These are phyloP conservation scores for Trissolcus japonicus DNA, from an alignment of 2,888 invertebrate species.

Conservation along the genomic window DNA sequence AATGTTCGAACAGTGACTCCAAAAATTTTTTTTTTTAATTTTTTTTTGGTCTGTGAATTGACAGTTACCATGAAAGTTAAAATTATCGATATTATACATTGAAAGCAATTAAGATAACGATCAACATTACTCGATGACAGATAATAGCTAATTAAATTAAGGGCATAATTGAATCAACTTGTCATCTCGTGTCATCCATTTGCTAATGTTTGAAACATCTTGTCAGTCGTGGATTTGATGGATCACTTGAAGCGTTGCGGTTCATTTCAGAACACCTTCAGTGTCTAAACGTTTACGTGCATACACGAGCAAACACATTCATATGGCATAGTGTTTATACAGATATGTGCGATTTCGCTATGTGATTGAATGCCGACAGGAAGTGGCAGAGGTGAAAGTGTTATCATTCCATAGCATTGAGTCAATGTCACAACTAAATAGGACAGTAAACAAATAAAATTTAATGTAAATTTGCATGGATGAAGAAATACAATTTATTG, in stretches of 20 bases:
- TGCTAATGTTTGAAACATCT: conserved; percentile 9
- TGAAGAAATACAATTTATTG: not conserved
- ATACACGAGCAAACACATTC: conserved; percentile 6
- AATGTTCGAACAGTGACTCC: too few relatives aligned
- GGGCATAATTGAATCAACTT: not conserved
- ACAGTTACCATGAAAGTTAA: not conserved
- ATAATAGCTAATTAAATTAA: conserved; percentile 2
- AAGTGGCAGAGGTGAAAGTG: conserved; percentile 26
- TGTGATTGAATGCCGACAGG: conserved; percentile 20
- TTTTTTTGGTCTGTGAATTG: not conserved
- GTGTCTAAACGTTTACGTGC: conserved; percentile 17
- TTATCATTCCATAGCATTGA: conserved; percentile 18
- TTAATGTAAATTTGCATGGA: not conserved
- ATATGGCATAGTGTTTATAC: conserved; percentile 8
- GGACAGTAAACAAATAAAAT: not conserved
- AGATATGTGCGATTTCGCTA: conserved; percentile 19
- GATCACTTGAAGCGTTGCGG: conserved; percentile 12
- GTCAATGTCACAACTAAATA: not conserved
- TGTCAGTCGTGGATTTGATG: conserved; percentile 12
- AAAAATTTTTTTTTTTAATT: too few relatives aligned
- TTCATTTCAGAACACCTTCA: conserved; percentile 12
- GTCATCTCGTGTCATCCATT: not conserved
- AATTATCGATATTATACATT: conserved; percentile 7
- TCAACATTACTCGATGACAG: not conserved
- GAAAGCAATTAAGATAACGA: not conserved